A percentile compares a stretch with the other conserved stretches of the same genome.
These are phyloP conservation scores for Machimus rusticus DNA, from an alignment of 2,888 invertebrate genomes.

Conservation along the genomic window DNA sequence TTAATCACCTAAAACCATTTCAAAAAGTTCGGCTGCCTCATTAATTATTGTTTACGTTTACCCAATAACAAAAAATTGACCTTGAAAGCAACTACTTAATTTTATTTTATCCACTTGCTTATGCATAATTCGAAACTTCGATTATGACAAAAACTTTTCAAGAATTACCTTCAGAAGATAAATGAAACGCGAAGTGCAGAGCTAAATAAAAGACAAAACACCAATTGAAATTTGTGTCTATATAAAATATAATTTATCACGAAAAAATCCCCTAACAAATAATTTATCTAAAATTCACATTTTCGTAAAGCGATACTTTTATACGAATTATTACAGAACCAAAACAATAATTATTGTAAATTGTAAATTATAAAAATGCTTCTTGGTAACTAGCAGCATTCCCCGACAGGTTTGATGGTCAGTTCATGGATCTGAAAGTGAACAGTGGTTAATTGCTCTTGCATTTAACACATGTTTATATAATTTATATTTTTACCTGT, in stretches of 20 bases:
- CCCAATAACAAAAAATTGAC: not conserved
- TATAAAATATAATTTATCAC: not conserved
- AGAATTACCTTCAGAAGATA: not conserved
- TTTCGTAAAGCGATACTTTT: not conserved
- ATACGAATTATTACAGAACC: not conserved
- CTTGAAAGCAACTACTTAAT: not conserved
- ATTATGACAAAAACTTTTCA: not conserved
- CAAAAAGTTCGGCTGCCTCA: too few species aligned
- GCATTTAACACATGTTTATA: not conserved
- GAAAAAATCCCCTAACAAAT: not conserved
- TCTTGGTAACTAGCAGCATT: not conserved
- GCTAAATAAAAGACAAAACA: not conserved
- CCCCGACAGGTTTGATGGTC: slow-evolving; percentile 33
- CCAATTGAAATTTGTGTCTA: not conserved
- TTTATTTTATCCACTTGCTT: not conserved
- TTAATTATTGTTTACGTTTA: too few species aligned
- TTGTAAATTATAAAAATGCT: too few species aligned
- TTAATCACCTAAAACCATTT: too few species aligned
- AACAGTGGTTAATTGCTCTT: not conserved
- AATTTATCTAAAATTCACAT: not conserved
- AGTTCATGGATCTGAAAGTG: slow-evolving; percentile 34
- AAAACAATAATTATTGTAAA: not conserved
- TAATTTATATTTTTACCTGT: slow-evolving; percentile 41
- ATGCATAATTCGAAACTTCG: not conserved
- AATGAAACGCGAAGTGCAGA: not conserved